A percentile compares a stretch with the other conserved stretches of the same genome.
Evolutionary conservation across 2,113 vertebrate species (phyloP).

Genomic region (Thinocorus orbignyianus): DNA sequence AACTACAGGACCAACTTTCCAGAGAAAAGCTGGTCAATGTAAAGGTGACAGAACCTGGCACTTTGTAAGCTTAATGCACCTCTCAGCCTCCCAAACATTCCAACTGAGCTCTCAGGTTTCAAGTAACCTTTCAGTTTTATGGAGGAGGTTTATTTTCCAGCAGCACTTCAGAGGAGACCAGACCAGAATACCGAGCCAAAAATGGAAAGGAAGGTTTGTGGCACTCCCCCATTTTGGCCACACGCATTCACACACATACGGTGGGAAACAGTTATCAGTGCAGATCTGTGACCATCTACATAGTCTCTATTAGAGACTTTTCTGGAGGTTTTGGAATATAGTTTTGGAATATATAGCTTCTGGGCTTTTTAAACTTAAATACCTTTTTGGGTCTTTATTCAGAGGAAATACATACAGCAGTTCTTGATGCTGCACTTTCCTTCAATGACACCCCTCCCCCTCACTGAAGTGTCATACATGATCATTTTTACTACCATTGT

Average conservation of each 20-base stretch:
- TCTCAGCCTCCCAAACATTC: not conserved
- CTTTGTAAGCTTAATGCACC: not conserved
- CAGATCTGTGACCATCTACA: not conserved
- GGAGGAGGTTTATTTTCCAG: not conserved
- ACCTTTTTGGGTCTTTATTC: not conserved
- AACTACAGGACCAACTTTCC: not conserved
- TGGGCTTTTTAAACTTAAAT: not conserved
- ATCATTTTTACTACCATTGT: not conserved
- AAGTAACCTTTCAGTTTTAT: slow-evolving; percentile 30
- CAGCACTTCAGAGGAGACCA: not conserved
- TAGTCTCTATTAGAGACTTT: not conserved
- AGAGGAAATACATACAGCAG: not conserved
- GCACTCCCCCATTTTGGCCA: not conserved
- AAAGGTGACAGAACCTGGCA: slow-evolving; percentile 6
- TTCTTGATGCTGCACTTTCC: not conserved
- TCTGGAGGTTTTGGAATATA: not conserved
- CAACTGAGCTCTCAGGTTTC: not conserved
- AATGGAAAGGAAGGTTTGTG: slow-evolving; percentile 19
- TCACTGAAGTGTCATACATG: not conserved
- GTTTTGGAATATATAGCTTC: not conserved
- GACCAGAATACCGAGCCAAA: slow-evolving; percentile 17
- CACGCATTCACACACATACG: not conserved
- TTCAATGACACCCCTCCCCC: not conserved
- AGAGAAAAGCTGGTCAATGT: not conserved
- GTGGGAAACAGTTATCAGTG: not conserved